These are phyloP conservation scores for Aspidapion aeneum DNA, from an alignment of 2,888 invertebrate species.

Conservation along the genomic window DNA sequence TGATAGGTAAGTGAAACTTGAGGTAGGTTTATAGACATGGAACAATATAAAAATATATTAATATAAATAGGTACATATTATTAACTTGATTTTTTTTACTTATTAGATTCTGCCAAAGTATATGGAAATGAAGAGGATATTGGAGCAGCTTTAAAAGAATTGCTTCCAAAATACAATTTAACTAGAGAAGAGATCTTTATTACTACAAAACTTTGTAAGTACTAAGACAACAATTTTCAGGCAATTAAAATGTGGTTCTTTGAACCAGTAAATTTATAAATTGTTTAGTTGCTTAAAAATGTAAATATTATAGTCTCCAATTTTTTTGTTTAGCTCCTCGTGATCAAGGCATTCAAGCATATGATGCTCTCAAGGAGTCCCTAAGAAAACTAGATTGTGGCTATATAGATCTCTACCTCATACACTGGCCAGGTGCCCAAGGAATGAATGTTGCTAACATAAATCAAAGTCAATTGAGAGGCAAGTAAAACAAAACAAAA, in stretches of 20 bases:
- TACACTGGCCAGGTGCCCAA: conserved; percentile 76
- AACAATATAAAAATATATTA: too few species aligned
- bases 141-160: conserved; percentile 57
- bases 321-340: conserved; percentile 6
- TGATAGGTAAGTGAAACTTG: too few species aligned
- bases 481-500: too few species aligned
- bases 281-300: too few species aligned
- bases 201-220: conserved; percentile 75
- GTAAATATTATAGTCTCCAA: too few species aligned
- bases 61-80: too few species aligned
- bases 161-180: conserved; percentile 66
- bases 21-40: too few species aligned
- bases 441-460: conserved; percentile 52
- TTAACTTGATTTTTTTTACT: too few species aligned
- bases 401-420: conserved; percentile 75
- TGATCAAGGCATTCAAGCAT: conserved; percentile 21
- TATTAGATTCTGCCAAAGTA: conserved; percentile 72
- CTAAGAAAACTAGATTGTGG: conserved; percentile 58
- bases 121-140: conserved; percentile 72
- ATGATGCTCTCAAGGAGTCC: conserved; percentile 55
- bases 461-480: conserved; percentile 48
- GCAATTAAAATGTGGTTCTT: too few species aligned
- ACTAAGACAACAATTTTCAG: too few species aligned
- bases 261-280: too few species aligned
- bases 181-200: conserved; percentile 70